A percentile compares a stretch with the other conserved stretches of the same genome.
Conservation (phyloP, 1,140 invertebrate species). For the Caenorhabditis inopinata region DNA sequence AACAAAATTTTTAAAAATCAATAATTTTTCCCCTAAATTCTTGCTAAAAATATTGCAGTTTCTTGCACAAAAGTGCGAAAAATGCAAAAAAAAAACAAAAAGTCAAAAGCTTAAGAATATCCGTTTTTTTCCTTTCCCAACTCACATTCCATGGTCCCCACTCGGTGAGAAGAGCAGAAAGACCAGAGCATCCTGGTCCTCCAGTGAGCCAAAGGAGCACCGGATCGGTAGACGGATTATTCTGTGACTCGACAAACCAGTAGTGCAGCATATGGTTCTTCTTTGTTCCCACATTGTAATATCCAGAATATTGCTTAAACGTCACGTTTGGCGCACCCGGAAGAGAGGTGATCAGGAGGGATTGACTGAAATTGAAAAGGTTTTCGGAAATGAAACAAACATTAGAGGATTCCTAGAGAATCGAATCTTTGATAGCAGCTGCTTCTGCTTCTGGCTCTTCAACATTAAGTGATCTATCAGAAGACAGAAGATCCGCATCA, state of each 20-base stretch:
- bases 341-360: constrained; percentile 40
- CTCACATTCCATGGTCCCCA: constrained; percentile 68
- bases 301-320: constrained; percentile 53
- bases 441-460: too few relatives aligned
- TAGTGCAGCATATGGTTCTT: constrained; percentile 48
- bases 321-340: constrained; percentile 39
- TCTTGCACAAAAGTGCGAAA: too few relatives aligned
- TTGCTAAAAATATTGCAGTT: too few relatives aligned
- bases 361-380: neutral
- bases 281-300: constrained; percentile 44
- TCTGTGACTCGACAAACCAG: constrained; percentile 68
- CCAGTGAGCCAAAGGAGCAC: constrained; percentile 71
- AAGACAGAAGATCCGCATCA: too few relatives aligned
- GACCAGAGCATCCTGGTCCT: constrained; percentile 70
- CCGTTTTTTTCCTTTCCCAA: neutral
- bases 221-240: constrained; percentile 68
- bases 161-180: constrained; percentile 69
- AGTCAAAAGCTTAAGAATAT: neutral
- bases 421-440: too few relatives aligned
- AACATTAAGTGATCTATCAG: too few relatives aligned
- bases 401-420: too few relatives aligned
- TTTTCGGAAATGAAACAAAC: too few relatives aligned
- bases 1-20: too few relatives aligned
- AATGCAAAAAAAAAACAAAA: too few relatives aligned
- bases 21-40: too few relatives aligned